These are phyloP conservation scores for Lasioglossum albipes DNA, from an alignment of 1,140 invertebrate genomes.

Conservation along the genomic window DNA sequence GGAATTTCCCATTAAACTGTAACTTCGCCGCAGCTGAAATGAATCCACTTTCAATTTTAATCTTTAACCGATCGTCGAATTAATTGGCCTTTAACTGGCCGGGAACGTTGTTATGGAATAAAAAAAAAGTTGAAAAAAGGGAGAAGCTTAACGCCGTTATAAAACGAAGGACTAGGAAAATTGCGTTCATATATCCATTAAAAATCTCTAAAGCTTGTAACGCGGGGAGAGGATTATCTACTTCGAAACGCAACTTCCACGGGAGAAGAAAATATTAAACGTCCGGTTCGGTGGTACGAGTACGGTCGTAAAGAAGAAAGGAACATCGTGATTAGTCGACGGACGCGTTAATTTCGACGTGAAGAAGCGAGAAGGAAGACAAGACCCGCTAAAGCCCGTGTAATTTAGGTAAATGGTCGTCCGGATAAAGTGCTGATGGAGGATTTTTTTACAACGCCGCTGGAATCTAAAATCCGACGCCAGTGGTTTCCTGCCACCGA, in stretches of 20 bases:
- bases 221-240: not conserved
- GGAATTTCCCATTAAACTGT: too few species aligned
- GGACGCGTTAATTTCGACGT: not conserved
- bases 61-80: too few species aligned
- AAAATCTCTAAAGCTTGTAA: not conserved
- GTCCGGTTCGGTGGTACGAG: not conserved
- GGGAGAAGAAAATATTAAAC: not conserved
- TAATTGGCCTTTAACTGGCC: too few species aligned
- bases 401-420: slow-evolving; percentile 13
- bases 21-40: too few species aligned
- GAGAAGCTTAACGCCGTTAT: not conserved
- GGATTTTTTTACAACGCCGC: slow-evolving; percentile 19
- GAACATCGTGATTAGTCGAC: not conserved
- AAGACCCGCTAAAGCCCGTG: slow-evolving; percentile 16
- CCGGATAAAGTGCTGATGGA: slow-evolving; percentile 14
- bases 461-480: slow-evolving; percentile 16
- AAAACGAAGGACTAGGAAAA: not conserved
- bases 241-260: not conserved
- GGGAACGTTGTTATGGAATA: too few species aligned
- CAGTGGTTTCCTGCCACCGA: not conserved
- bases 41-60: too few species aligned
- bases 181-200: not conserved
- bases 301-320: not conserved
- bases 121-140: not conserved
- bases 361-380: not conserved